These are phyloP conservation scores for Jacana jacana DNA, from an alignment of 2,113 vertebrate species.

Conservation along the genomic window DNA sequence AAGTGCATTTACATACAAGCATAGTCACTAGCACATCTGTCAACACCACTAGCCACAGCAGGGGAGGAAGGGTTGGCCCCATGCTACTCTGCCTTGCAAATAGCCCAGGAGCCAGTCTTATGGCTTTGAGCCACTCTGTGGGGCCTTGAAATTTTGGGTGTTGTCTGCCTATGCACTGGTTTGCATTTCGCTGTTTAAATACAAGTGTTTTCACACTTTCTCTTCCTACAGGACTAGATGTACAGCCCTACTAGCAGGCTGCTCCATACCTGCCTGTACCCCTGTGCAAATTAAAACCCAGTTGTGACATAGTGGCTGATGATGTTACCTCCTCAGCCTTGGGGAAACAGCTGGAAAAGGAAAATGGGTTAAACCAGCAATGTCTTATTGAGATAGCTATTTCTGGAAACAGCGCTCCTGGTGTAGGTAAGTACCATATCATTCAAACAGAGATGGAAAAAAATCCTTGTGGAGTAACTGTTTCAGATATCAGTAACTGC, in stretches of 20 bases:
- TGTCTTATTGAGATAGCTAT: background rate
- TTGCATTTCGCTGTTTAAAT: background rate
- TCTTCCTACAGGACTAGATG: background rate
- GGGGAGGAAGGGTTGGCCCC: background rate
- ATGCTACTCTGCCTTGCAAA: rapidly evolving
- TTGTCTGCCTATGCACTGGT: background rate
- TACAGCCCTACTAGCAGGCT: background rate
- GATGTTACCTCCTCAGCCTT: background rate
- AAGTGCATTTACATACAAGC: background rate
- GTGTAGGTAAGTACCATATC: background rate
- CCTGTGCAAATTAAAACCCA: background rate
- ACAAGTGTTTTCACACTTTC: background rate
- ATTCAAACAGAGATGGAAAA: background rate
- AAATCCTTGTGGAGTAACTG: background rate
- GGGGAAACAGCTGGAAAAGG: background rate
- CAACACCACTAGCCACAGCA: background rate
- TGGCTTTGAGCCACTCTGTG: background rate
- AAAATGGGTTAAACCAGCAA: background rate
- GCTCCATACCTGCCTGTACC: background rate
- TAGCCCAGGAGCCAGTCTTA: background rate
- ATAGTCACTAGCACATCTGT: too few relatives aligned
- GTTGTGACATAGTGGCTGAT: background rate
- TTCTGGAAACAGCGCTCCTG: background rate
- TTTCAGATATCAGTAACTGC: background rate
- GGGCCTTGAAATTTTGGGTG: rapidly evolving